Conservation (phyloP, 2,113 vertebrate genomes). For the Thamnaconus septentrionalis region DNA sequence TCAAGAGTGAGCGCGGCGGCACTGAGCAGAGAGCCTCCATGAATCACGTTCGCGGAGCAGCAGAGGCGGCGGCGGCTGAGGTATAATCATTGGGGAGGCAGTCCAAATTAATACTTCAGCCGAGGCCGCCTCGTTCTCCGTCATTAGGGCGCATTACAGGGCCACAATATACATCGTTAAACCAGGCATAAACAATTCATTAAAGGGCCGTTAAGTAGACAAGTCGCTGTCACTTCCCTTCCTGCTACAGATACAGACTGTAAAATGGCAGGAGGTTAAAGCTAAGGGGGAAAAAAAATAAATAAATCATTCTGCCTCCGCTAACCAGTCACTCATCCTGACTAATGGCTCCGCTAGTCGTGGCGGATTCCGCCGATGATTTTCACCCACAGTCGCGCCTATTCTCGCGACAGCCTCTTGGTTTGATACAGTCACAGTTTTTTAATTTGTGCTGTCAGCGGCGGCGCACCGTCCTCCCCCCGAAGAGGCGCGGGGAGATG, state of each 20-base stretch:
- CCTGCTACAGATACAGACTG: slow-evolving; percentile 69
- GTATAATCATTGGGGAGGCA: slow-evolving; percentile 72
- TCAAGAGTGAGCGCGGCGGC: slow-evolving; percentile 44
- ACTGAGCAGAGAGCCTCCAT: slow-evolving; percentile 61
- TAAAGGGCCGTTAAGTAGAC: slow-evolving; percentile 78
- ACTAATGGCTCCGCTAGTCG: slow-evolving; percentile 47
- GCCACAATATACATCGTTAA: slow-evolving; percentile 79
- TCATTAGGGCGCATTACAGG: slow-evolving; percentile 78
- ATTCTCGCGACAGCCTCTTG: slow-evolving; percentile 4
- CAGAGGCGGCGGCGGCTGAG: slow-evolving; percentile 45
- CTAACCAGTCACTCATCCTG: slow-evolving; percentile 57
- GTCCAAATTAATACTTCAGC: slow-evolving; percentile 75
- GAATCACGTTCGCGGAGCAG: slow-evolving; percentile 52
- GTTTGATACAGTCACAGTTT: slow-evolving; percentile 12
- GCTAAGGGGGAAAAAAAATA: slow-evolving; percentile 39
- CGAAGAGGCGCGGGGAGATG: slow-evolving; percentile 3
- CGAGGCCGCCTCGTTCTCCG: slow-evolving; percentile 65
- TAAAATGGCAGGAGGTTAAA: slow-evolving; percentile 71
- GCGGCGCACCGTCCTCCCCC: slow-evolving; percentile 11
- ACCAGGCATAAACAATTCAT: slow-evolving; percentile 80
- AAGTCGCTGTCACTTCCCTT: slow-evolving; percentile 71
- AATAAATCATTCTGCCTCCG: slow-evolving; percentile 56
- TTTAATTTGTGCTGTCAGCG: slow-evolving; percentile 22
- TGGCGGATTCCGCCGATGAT: slow-evolving; percentile 33
- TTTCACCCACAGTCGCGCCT: slow-evolving; percentile 27